Conservation (phyloP, 2,888 invertebrate genomes). For the Aspidapion aeneum region DNA sequence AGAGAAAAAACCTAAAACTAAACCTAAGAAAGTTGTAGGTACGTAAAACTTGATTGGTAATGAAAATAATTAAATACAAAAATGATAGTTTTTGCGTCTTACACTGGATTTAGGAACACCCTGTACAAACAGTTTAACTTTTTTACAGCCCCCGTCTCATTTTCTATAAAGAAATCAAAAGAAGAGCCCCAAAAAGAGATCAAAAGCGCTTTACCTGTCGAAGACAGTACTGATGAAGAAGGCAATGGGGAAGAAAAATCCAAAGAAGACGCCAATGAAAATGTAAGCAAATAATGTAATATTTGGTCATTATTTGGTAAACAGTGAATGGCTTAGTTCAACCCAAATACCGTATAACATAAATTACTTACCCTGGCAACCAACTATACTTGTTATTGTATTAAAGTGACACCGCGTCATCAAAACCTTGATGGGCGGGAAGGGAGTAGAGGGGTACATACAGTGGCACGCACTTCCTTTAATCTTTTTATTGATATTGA, state of each 20-base stretch:
- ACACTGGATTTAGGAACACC: too few species aligned
- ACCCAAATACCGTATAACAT: not conserved
- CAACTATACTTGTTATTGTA: too few species aligned
- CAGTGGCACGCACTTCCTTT: too few species aligned
- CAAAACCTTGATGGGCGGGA: too few species aligned
- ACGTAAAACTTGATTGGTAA: not conserved
- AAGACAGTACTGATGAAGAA: conserved; percentile 70
- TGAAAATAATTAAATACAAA: too few species aligned
- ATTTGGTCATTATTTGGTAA: not conserved
- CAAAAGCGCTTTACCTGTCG: conserved; percentile 73
- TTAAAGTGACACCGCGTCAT: too few species aligned
- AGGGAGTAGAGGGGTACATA: too few species aligned
- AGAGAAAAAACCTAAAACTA: conserved; percentile 1
- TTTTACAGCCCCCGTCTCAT: conserved; percentile 68
- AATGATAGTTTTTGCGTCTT: too few species aligned
- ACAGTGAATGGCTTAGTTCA: not conserved
- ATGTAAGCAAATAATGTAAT: not conserved
- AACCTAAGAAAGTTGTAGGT: conserved; percentile 40
- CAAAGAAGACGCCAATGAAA: not conserved
- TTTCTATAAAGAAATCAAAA: conserved; percentile 80
- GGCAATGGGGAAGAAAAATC: conserved; percentile 13
- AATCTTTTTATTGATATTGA: too few species aligned
- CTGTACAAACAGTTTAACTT: too few species aligned
- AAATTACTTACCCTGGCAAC: too few species aligned
- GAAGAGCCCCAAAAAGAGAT: conserved; percentile 50